Evolutionary conservation across 2,888 invertebrate genomes (phyloP).

Genomic region (Melitaea athalia): DNA sequence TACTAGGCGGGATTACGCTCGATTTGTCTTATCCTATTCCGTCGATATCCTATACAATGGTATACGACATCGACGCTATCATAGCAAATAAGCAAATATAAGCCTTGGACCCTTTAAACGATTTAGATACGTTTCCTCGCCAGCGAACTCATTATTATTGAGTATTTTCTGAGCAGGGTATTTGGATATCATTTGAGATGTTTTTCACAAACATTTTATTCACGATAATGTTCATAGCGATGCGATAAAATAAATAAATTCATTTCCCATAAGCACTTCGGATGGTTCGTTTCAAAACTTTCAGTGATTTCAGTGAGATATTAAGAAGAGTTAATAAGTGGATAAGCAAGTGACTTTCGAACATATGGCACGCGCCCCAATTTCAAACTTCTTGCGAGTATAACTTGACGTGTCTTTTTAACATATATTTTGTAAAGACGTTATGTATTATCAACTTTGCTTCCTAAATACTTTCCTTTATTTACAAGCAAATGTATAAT

Average conservation of each 20-base stretch:
- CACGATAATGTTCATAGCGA: background rate
- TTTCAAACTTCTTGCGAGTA: background rate
- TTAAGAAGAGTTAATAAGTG: conserved; percentile 17
- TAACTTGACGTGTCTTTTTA: conserved; percentile 2
- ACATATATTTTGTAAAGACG: conserved; percentile 3
- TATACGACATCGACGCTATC: conserved; percentile 14
- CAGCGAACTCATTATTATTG: conserved; percentile 26
- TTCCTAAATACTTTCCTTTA: background rate
- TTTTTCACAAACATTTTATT: conserved; percentile 1
- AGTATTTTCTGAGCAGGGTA: conserved; percentile 25
- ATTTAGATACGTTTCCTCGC: conserved; percentile 13
- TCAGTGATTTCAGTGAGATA: conserved; percentile 4
- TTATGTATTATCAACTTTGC: conserved; percentile 1
- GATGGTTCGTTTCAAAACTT: background rate
- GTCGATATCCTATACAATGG: background rate
- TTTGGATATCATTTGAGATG: conserved; percentile 17
- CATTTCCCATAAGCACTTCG: background rate
- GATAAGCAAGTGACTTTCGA: conserved; percentile 22
- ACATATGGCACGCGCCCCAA: conserved; percentile 22
- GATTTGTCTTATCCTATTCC: conserved; percentile 5
- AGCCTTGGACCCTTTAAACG: conserved; percentile 5
- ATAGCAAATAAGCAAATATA: conserved; percentile 10
- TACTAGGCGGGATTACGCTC: conserved; percentile 7
- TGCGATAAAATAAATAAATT: background rate
- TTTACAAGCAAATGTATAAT: background rate